A percentile compares a stretch with the other conserved stretches of the same genome.
These are phyloP conservation scores for Indicator maculatus DNA, from an alignment of 2,113 vertebrate genomes.

Conservation along the genomic window DNA sequence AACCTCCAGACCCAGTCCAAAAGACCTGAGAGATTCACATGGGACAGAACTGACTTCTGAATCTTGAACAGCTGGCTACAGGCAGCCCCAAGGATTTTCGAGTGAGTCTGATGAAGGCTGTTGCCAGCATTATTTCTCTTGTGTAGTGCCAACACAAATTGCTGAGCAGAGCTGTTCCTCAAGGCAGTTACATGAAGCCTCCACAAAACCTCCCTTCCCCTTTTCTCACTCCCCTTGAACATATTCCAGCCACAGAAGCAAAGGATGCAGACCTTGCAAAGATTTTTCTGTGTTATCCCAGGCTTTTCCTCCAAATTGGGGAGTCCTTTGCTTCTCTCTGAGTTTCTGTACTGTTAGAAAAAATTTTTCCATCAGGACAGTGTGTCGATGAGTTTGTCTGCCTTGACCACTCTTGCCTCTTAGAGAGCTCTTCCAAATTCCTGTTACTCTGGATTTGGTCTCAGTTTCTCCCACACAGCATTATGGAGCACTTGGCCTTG, in stretches of 20 bases:
- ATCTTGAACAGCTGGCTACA: background rate
- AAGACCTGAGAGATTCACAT: background rate
- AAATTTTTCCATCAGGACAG: background rate
- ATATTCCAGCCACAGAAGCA: background rate
- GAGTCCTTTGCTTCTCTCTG: background rate
- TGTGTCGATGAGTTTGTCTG: rapidly evolving
- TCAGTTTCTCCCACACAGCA: background rate
- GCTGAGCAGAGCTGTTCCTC: background rate
- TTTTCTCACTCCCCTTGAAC: background rate
- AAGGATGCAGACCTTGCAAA: background rate
- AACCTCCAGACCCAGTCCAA: background rate
- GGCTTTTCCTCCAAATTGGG: background rate
- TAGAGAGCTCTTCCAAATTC: background rate
- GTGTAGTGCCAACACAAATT: background rate
- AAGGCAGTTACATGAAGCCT: background rate
- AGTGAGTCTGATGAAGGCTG: background rate
- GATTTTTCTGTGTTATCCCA: background rate
- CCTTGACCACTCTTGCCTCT: background rate
- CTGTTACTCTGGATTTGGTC: rapidly evolving
- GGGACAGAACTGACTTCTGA: background rate
- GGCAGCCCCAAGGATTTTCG: background rate
- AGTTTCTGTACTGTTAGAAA: background rate
- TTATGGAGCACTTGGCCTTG: background rate
- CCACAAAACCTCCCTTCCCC: background rate
- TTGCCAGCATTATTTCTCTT: background rate